Percentiles rank a stretch among this genome's conserved stretches.
Evolutionary conservation across 2,797 vertebrate species (phyloP).

Genomic region (Carapus acus): DNA sequence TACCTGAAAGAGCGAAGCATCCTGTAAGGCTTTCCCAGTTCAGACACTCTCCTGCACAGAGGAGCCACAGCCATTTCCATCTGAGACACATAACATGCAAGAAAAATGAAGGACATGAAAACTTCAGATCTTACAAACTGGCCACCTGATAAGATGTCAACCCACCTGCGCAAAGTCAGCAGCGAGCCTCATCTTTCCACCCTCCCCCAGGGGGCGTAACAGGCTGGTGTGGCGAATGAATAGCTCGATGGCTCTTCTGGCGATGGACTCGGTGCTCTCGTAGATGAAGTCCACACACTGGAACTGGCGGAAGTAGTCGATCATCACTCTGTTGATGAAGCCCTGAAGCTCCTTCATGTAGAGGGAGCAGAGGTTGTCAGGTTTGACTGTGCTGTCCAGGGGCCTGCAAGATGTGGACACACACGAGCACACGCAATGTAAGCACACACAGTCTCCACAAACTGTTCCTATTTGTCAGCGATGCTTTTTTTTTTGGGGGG

Average conservation of each 20-base stretch:
- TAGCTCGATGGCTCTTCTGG: slow-evolving; percentile 84
- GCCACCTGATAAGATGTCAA: background rate
- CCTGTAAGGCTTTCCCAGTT: slow-evolving; percentile 87
- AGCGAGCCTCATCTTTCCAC: slow-evolving; percentile 92
- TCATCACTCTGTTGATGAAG: slow-evolving; percentile 89
- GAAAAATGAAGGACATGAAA: background rate
- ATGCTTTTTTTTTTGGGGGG: too few relatives aligned
- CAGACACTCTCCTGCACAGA: slow-evolving; percentile 88
- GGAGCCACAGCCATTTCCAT: slow-evolving; percentile 96
- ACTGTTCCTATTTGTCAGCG: too few relatives aligned
- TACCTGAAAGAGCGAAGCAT: slow-evolving; percentile 95
- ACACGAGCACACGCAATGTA: slow-evolving; percentile 22
- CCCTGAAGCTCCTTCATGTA: slow-evolving; percentile 98
- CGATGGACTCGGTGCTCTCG: slow-evolving; percentile 85
- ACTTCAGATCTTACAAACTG: too few relatives aligned
- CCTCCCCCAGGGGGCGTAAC: slow-evolving; percentile 86
- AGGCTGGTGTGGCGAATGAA: slow-evolving; percentile 89
- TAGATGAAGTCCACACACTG: slow-evolving; percentile 92
- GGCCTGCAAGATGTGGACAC: slow-evolving; percentile 72
- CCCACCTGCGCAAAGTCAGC: slow-evolving; percentile 94
- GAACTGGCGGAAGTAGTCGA: slow-evolving; percentile 89
- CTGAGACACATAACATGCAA: slow-evolving; percentile 58
- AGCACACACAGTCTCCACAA: too few relatives aligned
- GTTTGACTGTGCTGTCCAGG: slow-evolving; percentile 73
- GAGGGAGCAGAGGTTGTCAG: slow-evolving; percentile 88